These are phyloP conservation scores for Pammene aurita DNA, from an alignment of 2,888 invertebrate species.

Conservation along the genomic window DNA sequence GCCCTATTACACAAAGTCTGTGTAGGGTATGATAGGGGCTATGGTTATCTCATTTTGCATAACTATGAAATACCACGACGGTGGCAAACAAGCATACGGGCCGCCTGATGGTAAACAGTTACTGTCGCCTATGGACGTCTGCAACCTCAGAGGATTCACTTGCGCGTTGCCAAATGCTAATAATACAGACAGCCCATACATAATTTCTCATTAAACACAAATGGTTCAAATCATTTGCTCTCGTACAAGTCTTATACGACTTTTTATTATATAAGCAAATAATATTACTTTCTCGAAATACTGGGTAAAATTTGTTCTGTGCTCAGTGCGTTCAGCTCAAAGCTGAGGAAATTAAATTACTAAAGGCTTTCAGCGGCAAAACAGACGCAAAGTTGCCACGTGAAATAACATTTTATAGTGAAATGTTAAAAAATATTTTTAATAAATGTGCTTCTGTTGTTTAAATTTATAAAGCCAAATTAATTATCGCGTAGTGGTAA, in stretches of 20 bases:
- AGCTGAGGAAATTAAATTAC: slow-evolving; percentile 59
- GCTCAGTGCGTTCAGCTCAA: slow-evolving; percentile 46
- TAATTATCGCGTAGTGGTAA: not conserved
- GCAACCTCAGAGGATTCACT: too few species aligned
- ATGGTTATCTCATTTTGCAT: too few species aligned
- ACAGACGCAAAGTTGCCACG: slow-evolving; percentile 41
- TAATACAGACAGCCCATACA: too few species aligned
- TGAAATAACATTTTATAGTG: slow-evolving; percentile 12
- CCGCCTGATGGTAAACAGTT: too few species aligned
- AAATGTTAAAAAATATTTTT: slow-evolving; percentile 14
- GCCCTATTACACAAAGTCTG: too few species aligned
- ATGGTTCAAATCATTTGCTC: too few species aligned
- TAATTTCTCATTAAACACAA: too few species aligned
- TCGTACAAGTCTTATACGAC: not conserved
- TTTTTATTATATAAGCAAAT: slow-evolving; percentile 6
- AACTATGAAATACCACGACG: too few species aligned
- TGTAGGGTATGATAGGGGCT: too few species aligned
- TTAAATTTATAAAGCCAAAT: not conserved
- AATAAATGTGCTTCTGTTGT: not conserved
- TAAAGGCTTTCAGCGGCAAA: slow-evolving; percentile 58
- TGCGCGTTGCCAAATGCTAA: too few species aligned
- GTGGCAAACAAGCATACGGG: too few species aligned
- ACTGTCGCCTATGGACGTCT: too few species aligned
- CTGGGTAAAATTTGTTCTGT: slow-evolving; percentile 28
- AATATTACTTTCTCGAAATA: slow-evolving; percentile 28